Conservation (phyloP, 2,888 invertebrate genomes). For the Petrolisthes cinctipes region DNA sequence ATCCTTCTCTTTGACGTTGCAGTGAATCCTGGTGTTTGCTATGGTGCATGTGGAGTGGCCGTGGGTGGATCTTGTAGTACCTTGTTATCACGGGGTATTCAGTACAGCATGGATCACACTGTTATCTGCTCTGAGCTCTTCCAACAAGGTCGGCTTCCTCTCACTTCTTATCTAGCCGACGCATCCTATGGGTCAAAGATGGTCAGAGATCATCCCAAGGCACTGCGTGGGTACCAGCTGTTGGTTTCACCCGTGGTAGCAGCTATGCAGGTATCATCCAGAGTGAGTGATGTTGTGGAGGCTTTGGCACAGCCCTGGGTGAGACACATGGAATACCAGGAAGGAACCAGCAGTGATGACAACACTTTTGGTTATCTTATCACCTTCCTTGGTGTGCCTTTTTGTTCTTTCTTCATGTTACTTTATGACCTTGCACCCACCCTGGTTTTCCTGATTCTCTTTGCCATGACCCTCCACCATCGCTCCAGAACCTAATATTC, state of each 20-base stretch:
- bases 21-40: conserved; percentile 58
- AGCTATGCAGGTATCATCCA: conserved; percentile 66
- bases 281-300: conserved; percentile 66
- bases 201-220: conserved; percentile 62
- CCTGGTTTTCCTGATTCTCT: conserved; percentile 6
- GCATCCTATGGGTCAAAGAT: conserved; percentile 66
- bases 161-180: conserved; percentile 66
- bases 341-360: conserved; percentile 66
- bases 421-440: conserved; percentile 20
- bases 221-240: conserved; percentile 66
- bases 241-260: conserved; percentile 67
- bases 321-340: conserved; percentile 67
- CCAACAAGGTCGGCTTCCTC: conserved; percentile 66
- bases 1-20: conserved; percentile 28
- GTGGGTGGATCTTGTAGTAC: conserved; percentile 55
- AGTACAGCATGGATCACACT: conserved; percentile 61
- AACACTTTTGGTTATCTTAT: conserved; percentile 64
- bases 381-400: conserved; percentile 35
- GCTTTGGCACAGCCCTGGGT: conserved; percentile 67
- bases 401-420: conserved; percentile 34
- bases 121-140: conserved; percentile 68
- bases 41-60: conserved; percentile 58
- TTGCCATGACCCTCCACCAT: conserved; percentile 1
- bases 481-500: background rate
- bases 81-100: conserved; percentile 44